These are phyloP conservation scores for Norana najaformis DNA, from an alignment of 2,888 invertebrate species.

Conservation along the genomic window DNA sequence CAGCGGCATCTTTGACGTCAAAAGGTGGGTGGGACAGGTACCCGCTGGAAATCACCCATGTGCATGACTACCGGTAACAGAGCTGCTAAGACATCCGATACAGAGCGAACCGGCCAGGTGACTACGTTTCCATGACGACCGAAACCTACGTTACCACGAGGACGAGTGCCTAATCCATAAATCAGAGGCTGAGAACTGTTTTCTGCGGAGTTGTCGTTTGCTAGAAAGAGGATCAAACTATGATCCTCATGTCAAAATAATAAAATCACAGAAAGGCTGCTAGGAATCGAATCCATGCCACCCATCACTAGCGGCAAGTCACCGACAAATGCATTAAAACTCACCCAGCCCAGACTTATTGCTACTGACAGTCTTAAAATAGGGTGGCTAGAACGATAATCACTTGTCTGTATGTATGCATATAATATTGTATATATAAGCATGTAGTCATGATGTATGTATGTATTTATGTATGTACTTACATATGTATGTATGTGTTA, in stretches of 20 bases:
- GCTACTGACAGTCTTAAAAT: not conserved
- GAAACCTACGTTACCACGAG: no score
- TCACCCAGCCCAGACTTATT: not conserved
- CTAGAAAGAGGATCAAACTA: not conserved
- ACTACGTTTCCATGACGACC: not conserved
- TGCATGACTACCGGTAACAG: not conserved
- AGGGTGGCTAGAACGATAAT: not conserved
- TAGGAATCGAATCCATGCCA: no score
- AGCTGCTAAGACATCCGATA: not conserved
- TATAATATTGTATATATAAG: no score
- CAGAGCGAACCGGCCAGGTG: not conserved
- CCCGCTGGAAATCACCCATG: not conserved
- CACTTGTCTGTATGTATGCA: no score
- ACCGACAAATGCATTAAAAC: not conserved
- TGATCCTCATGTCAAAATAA: not conserved
- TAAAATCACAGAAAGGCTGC: not conserved
- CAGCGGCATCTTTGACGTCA: not conserved
- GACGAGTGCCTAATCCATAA: no score
- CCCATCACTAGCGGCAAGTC: constrained; percentile 4
- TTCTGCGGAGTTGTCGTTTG: not conserved
- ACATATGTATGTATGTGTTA: not conserved
- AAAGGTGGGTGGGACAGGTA: not conserved
- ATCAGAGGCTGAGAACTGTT: not conserved
- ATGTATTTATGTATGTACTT: no score
- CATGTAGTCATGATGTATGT: not conserved